Evolutionary conservation across 2,797 vertebrate genomes (phyloP).

Genomic region (Argyrosomus regius): DNA sequence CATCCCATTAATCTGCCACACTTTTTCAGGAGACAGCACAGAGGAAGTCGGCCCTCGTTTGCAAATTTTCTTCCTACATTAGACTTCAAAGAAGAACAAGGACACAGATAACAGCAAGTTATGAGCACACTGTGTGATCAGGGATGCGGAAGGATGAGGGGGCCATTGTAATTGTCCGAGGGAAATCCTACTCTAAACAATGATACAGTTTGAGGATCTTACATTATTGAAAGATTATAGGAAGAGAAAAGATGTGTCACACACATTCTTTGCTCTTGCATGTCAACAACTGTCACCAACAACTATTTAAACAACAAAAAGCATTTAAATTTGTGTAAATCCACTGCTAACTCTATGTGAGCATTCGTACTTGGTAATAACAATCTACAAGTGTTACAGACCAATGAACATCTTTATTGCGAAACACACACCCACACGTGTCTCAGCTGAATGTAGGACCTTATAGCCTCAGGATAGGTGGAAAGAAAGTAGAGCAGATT

Average conservation of each 20-base stretch:
- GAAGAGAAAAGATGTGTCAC: slow-evolving; percentile 28
- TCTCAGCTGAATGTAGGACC: slow-evolving; percentile 19
- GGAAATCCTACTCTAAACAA: slow-evolving; percentile 71
- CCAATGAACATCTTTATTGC: slow-evolving; percentile 48
- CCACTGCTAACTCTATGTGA: background rate
- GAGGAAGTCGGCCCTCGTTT: slow-evolving; percentile 60
- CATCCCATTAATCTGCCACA: slow-evolving; percentile 10
- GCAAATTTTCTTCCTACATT: slow-evolving; percentile 46
- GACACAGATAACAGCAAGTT: slow-evolving; percentile 64
- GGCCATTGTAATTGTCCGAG: slow-evolving; percentile 66
- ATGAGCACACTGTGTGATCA: slow-evolving; percentile 61
- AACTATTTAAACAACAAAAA: background rate
- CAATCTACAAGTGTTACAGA: slow-evolving; percentile 23
- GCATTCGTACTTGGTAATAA: slow-evolving; percentile 20
- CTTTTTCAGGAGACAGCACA: slow-evolving; percentile 1
- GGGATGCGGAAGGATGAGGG: slow-evolving; percentile 58
- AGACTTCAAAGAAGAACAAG: slow-evolving; percentile 62
- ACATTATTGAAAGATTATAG: slow-evolving; percentile 33
- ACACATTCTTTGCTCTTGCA: slow-evolving; percentile 3
- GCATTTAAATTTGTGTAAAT: slow-evolving; percentile 17
- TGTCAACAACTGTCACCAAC: background rate
- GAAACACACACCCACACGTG: slow-evolving; percentile 46
- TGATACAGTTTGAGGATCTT: slow-evolving; percentile 52
- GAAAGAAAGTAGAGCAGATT: slow-evolving; percentile 36
- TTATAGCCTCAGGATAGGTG: slow-evolving; percentile 21